Base-by-base conservation (phyloP, 92 coral and sea anemone species). In the Bergia sp. region DNA sequence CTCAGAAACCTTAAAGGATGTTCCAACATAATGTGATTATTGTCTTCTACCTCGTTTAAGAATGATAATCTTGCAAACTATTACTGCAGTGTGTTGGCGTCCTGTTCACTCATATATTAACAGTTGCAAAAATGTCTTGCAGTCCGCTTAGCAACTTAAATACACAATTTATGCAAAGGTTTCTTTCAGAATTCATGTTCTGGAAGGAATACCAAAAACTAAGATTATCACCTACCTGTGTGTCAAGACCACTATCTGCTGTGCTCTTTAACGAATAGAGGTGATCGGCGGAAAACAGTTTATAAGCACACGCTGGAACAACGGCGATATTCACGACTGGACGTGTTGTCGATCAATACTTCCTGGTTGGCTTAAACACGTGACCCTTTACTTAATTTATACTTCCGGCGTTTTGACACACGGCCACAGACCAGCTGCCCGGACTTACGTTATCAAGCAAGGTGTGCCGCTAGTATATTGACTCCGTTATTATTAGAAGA, bases 361-460 rank as follows among this genome's bases (percentile, higher is more conserved):
- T 73, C 77, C 77, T 73, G 77, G 77, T 73, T 73, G 77, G 77
- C 77, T 73, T 3, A 29, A 37, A 73, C 77, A 37, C 77, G 77
- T 73, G 77, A 73, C 7, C 77, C n/a, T 23, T 38, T 37, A 21
- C 8, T 8, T 0, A 0, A 8, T 37, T 21, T 37, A 61, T 4
- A 57, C 65, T 11, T 71, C 38, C 38, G 37, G 37, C 37, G 7
- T 71, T 71, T n/a, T 71, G 75, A 37, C 12, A 71, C 77, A 73
- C 18, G 7, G 69, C 69, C 16, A 12, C 13, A 73, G 20, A 21
- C 1, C 40, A 13, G 29, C 29, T 29, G 29, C 29, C 73, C 1
- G 13, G 73, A 13, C 13, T 6, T 29, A 21, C 18, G 11, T 13
- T 57, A 4, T 57, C 21, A 13, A 18, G 15, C 66, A 18, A 18